Evolutionary conservation across 2,113 vertebrate species (phyloP).

Genomic region (Chinchilla lanigera): DNA sequence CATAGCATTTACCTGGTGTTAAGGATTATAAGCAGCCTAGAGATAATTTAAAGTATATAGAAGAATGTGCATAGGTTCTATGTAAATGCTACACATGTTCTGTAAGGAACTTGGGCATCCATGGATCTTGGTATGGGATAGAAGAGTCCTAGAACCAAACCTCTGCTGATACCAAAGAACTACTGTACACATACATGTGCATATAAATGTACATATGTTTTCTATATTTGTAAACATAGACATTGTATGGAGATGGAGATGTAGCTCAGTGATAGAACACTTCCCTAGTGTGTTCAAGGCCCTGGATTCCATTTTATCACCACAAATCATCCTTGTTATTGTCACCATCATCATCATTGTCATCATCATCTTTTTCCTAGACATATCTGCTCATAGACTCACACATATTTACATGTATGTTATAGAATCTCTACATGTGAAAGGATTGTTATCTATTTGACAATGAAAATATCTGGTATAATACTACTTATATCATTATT

Average conservation of each 20-base stretch:
- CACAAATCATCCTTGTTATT: background rate
- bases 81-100: background rate
- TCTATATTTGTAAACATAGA: background rate
- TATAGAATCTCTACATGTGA: background rate
- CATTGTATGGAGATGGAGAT: background rate
- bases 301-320: background rate
- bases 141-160: background rate
- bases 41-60: background rate
- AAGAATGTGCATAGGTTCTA: background rate
- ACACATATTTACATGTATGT: background rate
- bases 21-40: background rate
- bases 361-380: background rate
- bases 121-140: background rate
- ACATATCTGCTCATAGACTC: background rate
- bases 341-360: background rate
- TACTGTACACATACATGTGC: background rate
- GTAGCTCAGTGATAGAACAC: background rate
- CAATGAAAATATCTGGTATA: background rate
- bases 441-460: background rate
- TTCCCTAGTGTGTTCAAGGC: background rate
- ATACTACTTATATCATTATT: background rate
- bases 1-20: background rate
- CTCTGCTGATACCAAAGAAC: background rate
- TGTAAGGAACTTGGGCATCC: background rate
- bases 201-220: background rate